A percentile compares a stretch with the other conserved stretches of the same genome.
Conservation (phyloP, 2,888 invertebrate species). For the Rotaria socialis region DNA sequence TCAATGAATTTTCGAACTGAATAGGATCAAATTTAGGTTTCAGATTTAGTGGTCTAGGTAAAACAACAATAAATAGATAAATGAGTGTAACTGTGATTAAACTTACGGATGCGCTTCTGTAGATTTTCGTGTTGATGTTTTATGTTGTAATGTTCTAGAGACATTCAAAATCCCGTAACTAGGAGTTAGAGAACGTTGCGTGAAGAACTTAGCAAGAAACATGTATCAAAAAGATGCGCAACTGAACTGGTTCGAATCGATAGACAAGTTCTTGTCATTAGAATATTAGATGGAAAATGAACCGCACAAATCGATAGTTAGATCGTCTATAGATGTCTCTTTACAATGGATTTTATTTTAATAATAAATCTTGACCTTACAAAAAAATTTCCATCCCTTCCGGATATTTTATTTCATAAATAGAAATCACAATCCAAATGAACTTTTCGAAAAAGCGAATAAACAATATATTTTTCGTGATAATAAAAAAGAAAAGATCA, state of each 20-base stretch:
- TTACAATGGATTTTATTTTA: too few relatives aligned
- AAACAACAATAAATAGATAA: not conserved
- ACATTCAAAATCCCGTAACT: not conserved
- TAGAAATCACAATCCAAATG: not conserved
- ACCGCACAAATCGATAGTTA: not conserved
- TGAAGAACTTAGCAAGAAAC: not conserved
- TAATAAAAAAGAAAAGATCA: not conserved
- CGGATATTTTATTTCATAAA: not conserved
- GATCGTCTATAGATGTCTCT: not conserved
- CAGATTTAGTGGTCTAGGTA: not conserved
- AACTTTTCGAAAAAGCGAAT: constrained; percentile 6
- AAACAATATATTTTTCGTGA: not conserved
- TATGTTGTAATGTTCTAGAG: not conserved
- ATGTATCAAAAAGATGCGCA: not conserved
- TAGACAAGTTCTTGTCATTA: not conserved
- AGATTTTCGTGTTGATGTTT: not conserved
- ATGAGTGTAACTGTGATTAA: not conserved
- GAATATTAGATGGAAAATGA: not conserved
- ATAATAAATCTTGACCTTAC: too few relatives aligned
- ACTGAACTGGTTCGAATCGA: not conserved
- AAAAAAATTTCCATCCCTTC: not conserved
- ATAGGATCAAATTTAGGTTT: not conserved
- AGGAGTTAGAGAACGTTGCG: not conserved
- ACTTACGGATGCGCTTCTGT: not conserved
- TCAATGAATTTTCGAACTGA: not conserved